Evolutionary conservation across 2,888 invertebrate species (phyloP), one percentile per base, ranked within the genome.

Genomic region (Hofmannophila pseudospretella): DNA sequence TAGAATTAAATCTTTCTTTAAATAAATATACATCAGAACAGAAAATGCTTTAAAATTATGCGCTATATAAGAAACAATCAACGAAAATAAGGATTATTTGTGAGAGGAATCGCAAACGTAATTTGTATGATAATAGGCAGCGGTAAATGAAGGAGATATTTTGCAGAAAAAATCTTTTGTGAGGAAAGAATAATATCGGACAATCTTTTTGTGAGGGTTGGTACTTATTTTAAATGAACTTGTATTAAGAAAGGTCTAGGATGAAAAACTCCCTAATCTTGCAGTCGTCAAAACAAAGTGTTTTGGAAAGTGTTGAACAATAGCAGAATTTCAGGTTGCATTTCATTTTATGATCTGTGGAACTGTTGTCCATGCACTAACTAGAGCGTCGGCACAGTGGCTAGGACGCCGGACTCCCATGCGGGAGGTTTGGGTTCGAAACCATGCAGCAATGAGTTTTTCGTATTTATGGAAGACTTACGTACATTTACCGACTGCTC

Each of bases 71-170:
- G 32, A 32, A 32, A 32, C 32, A 25, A 27, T 26, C 16, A 22
- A 25, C 27, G 14, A 27, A 26, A 1, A 26, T 25, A 26, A 32
- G 22, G 36, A 32, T 32, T 41, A 35, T 39, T 43, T 39, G 34
- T 36, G 23, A 44, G 26, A 29, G 30, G 23, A 38, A 32, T 14
- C 11, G 31, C 38, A 26, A 20, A 34, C 30, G 38, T 41, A 47
- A 44, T 44, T 43, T 44, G 44, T 44, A 47, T 44, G 39, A 41
- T 44, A 47, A 47, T 41, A 29, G 31, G 42, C 43, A 12, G 8
- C 27, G 11, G 10, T 25, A 25, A 33, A 33, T 19, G 27, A 7
- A 10, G 22, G 33, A 12, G 22, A 34, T 19, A 27, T 25, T 36
- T 31, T 14, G 26, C 30, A 9, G 33, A 36, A 40, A 36, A 34